A percentile compares a stretch with the other conserved stretches of the same genome.
These are phyloP conservation scores for Bombylius discolor DNA, from an alignment of 2,888 invertebrate genomes.

Conservation along the genomic window DNA sequence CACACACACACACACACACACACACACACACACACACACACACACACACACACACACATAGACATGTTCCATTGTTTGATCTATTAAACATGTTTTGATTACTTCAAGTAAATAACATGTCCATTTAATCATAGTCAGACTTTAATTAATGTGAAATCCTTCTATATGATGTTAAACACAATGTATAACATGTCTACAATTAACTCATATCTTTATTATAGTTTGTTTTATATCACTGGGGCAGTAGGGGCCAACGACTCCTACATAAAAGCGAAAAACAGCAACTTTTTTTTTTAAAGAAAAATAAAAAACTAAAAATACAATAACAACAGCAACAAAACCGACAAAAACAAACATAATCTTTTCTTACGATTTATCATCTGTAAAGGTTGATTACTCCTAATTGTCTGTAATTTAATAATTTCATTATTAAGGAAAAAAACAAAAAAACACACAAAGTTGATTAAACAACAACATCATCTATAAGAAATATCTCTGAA, in stretches of 20 bases:
- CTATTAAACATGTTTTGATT: not conserved
- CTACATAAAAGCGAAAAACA: not conserved
- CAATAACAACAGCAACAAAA: not conserved
- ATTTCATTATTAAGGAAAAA: slow-evolving; percentile 2
- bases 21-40: no score
- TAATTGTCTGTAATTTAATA: slow-evolving; percentile 11
- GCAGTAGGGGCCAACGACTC: not conserved
- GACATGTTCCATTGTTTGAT: no score
- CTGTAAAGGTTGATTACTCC: slow-evolving; percentile 7
- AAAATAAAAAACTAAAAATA: not conserved
- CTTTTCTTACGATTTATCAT: slow-evolving; percentile 4
- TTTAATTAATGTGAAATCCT: no score
- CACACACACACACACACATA: no score
- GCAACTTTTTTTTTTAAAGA: not conserved
- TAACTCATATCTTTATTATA: no score
- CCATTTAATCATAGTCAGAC: not conserved
- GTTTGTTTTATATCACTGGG: no score
- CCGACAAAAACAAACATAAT: not conserved
- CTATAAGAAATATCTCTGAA: not conserved
- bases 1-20: no score
- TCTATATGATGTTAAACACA: no score
- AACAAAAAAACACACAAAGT: not conserved
- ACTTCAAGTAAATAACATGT: not conserved
- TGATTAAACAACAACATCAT: slow-evolving; percentile 4
- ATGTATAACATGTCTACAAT: no score